Percentiles rank a stretch among this genome's conserved stretches.
Conservation (phyloP, 1,140 invertebrate genomes). For the Drosophila albomicans region DNA sequence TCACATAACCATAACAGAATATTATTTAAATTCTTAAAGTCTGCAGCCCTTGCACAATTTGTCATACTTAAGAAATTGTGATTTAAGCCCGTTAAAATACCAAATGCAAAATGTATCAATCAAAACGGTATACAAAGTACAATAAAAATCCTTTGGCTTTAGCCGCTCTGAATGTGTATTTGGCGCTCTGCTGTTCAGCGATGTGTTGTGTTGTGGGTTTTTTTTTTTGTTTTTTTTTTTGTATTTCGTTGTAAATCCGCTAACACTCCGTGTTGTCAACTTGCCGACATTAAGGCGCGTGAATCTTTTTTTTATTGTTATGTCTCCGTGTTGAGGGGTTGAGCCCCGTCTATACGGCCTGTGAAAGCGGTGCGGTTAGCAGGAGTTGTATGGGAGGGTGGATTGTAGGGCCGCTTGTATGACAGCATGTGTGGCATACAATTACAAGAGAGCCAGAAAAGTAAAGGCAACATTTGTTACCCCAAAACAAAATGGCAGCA, state of each 20-base stretch:
- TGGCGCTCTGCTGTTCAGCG: not conserved
- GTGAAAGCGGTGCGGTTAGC: not conserved
- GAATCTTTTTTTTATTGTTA: conserved; percentile 78
- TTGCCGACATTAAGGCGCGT: conserved; percentile 75
- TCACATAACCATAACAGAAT: not conserved
- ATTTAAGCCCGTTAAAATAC: conserved; percentile 60
- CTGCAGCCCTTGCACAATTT: conserved; percentile 42
- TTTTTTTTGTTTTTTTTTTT: conserved; percentile 21
- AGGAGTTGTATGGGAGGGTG: conserved; percentile 20
- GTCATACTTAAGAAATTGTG: conserved; percentile 60
- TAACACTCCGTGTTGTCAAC: conserved; percentile 78
- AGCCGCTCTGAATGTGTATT: not conserved
- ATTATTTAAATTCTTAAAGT: conserved; percentile 23
- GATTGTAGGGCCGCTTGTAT: conserved; percentile 50
- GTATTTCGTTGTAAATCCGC: conserved; percentile 66
- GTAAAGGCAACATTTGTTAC: conserved; percentile 68
- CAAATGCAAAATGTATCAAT: conserved; percentile 74
- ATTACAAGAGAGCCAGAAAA: conserved; percentile 57
- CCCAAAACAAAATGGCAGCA: conserved; percentile 72
- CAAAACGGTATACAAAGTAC: conserved; percentile 59
- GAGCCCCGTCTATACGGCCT: not conserved
- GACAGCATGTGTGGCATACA: conserved; percentile 62
- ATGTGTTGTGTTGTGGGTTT: conserved; percentile 5
- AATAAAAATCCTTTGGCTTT: conserved; percentile 58
- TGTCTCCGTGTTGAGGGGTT: conserved; percentile 60